Percentiles rank a stretch among this genome's conserved stretches.
phyloP scores from a whole-genome alignment of 1,140 invertebrate species.

The Drosophila sucinea region DNA sequence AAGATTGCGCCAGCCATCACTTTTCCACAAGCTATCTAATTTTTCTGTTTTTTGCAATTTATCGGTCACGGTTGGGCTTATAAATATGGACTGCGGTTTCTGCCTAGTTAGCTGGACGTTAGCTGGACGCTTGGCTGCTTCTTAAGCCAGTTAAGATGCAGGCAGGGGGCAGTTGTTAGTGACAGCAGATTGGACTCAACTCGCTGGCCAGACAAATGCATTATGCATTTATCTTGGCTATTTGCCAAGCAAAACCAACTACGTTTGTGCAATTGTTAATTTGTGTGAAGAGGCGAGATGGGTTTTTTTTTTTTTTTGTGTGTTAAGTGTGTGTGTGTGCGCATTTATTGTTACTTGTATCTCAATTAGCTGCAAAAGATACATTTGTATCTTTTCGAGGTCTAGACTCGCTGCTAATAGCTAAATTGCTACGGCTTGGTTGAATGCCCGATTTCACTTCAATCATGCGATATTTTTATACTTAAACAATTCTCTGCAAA shows the following conservation, averaged over 20 bases:
- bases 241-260: constrained; percentile 56
- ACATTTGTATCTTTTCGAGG: constrained; percentile 38
- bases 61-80: constrained; percentile 59
- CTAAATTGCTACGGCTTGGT: constrained; percentile 28
- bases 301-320: background rate
- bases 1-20: constrained; percentile 24
- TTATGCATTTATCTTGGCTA: constrained; percentile 65
- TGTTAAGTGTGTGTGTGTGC: background rate
- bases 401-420: constrained; percentile 25
- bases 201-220: constrained; percentile 51
- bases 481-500: constrained; percentile 30
- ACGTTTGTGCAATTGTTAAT: constrained; percentile 63
- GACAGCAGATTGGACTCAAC: constrained; percentile 32
- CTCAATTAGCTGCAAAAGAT: constrained; percentile 54
- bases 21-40: constrained; percentile 18
- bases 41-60: constrained; percentile 40
- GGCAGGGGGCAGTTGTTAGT: constrained; percentile 6
- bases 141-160: constrained; percentile 42
- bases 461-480: constrained; percentile 44
- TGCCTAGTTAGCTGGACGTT: constrained; percentile 27
- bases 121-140: constrained; percentile 39
- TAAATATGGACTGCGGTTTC: constrained; percentile 38
- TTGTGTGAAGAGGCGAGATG: constrained; percentile 46
- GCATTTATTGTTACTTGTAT: constrained; percentile 26
- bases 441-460: constrained; percentile 59